Conservation (phyloP, 2,113 vertebrate species). For the Bostrychus sinensis region DNA sequence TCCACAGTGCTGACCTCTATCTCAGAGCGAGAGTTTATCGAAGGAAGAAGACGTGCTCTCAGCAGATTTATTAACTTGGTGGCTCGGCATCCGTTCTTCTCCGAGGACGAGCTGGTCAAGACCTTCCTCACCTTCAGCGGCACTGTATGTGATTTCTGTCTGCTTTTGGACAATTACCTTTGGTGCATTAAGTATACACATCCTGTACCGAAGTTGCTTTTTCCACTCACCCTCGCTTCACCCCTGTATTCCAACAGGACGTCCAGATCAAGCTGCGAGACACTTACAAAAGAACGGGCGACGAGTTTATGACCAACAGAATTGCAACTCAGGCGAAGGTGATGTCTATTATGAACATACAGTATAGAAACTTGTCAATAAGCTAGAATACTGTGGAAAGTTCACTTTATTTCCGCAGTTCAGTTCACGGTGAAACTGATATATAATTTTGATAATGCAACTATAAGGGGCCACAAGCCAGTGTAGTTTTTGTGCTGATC, state of each 20-base stretch:
- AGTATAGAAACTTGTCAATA: no score
- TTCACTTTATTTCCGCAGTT: no score
- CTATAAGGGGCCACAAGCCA: no score
- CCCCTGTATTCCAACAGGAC: conserved; percentile 79
- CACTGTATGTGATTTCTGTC: conserved; percentile 81
- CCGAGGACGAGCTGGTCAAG: conserved; percentile 89
- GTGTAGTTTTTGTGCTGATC: no score
- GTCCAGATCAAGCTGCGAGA: conserved; percentile 93
- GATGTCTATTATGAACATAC: background rate
- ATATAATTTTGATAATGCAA: no score
- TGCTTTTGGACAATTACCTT: conserved; percentile 17
- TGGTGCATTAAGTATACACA: conserved; percentile 1
- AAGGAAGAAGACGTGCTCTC: conserved; percentile 88
- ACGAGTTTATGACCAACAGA: conserved; percentile 92
- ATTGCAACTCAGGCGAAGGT: conserved; percentile 91
- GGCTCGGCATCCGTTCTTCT: conserved; percentile 92
- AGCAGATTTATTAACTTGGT: conserved; percentile 93
- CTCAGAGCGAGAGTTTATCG: conserved; percentile 95
- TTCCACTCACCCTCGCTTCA: conserved; percentile 1
- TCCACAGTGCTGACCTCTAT: conserved; percentile 66
- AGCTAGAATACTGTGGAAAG: no score
- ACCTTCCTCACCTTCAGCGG: conserved; percentile 93
- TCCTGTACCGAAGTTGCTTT: conserved; percentile 31
- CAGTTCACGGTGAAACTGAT: no score
- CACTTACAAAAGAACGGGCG: conserved; percentile 86